phyloP scores from a whole-genome alignment of 2,113 vertebrate species.

The Seriola dumerili region DNA sequence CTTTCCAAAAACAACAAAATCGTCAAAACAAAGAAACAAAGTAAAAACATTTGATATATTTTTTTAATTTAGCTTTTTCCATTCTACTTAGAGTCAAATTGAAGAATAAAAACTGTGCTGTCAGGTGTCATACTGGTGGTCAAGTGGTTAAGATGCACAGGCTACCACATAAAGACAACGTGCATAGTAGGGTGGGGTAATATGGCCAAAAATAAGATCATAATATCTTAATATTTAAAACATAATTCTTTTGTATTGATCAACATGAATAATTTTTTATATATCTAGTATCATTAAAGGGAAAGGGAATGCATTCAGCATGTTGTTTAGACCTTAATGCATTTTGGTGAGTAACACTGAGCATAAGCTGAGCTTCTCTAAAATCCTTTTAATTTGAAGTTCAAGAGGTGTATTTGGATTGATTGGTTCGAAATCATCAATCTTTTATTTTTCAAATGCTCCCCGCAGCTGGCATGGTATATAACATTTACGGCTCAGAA shows the following conservation, averaged over 20 bases:
- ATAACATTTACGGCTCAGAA: too few relatives aligned
- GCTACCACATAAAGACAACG: neutral
- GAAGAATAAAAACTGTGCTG: neutral
- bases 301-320: neutral
- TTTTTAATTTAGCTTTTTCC: neutral
- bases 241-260: neutral
- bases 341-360: too few relatives aligned
- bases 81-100: neutral
- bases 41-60: too few relatives aligned
- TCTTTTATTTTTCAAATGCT: too few relatives aligned
- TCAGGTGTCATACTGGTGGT: neutral
- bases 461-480: too few relatives aligned
- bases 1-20: neutral
- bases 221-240: too few relatives aligned
- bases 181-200: too few relatives aligned
- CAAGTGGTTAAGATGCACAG: neutral
- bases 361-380: neutral
- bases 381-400: too few relatives aligned
- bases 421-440: too few relatives aligned
- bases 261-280: neutral
- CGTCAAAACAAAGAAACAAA: neutral
- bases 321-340: neutral
- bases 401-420: neutral
- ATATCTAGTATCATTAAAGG: too few relatives aligned
- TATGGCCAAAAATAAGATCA: neutral